These are phyloP conservation scores for Dromius quadrimaculatus DNA, from an alignment of 2,888 invertebrate genomes.

Conservation along the genomic window DNA sequence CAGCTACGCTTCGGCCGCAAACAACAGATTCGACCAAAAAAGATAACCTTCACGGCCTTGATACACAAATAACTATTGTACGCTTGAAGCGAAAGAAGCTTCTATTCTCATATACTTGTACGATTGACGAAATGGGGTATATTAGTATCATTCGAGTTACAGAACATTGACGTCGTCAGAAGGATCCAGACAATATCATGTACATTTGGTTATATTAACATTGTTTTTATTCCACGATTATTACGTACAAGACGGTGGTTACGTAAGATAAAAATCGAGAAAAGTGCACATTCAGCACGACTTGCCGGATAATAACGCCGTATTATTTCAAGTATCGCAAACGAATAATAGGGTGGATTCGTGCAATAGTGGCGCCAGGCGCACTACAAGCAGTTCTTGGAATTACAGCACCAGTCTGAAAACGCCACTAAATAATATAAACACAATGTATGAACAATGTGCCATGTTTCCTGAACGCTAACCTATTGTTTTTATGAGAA, in stretches of 20 bases:
- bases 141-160: too few relatives aligned
- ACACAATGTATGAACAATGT: background rate
- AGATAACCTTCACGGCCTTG: too few relatives aligned
- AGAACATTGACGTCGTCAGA: too few relatives aligned
- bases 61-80: too few relatives aligned
- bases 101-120: too few relatives aligned
- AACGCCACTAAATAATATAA: conserved; percentile 27
- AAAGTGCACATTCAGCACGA: background rate
- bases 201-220: conserved; percentile 8
- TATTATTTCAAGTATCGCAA: conserved; percentile 35
- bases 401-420: conserved; percentile 19
- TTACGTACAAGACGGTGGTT: conserved; percentile 26
- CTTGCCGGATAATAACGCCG: conserved; percentile 20
- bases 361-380: background rate
- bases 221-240: conserved; percentile 10
- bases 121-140: too few relatives aligned
- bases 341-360: conserved; percentile 25
- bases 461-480: conserved; percentile 17
- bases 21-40: too few relatives aligned
- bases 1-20: too few relatives aligned
- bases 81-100: too few relatives aligned
- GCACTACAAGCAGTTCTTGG: conserved; percentile 14
- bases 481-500: conserved; percentile 29
- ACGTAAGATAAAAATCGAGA: conserved; percentile 25
- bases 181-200: conserved; percentile 8